phyloP scores from a whole-genome alignment of 2,888 invertebrate genomes.

The Sinodicranocentrus sp. region DNA sequence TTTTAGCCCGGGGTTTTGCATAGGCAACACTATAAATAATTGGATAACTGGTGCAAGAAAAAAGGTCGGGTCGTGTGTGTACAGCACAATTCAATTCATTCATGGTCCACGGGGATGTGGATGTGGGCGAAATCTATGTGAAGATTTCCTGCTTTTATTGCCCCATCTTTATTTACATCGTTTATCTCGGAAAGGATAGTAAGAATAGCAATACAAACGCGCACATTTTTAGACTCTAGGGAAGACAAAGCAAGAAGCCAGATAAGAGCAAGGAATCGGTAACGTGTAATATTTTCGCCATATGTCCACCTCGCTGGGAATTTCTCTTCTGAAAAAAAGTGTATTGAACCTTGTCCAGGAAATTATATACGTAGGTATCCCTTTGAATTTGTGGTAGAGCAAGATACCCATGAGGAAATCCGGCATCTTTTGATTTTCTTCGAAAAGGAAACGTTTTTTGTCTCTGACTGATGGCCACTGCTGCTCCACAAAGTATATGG shows the following conservation, averaged over 20 bases:
- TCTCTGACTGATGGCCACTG: slow-evolving; percentile 45
- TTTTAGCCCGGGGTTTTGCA: background rate
- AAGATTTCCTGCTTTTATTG: slow-evolving; percentile 39
- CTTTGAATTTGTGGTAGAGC: too few species aligned
- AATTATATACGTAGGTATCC: too few species aligned
- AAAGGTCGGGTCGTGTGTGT: background rate
- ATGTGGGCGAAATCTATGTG: slow-evolving; percentile 22
- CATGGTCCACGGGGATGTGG: background rate
- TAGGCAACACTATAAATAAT: slow-evolving; percentile 7
- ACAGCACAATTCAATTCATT: background rate
- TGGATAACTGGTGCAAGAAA: slow-evolving; percentile 12
- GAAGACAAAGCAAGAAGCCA: too few species aligned
- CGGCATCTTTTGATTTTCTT: too few species aligned
- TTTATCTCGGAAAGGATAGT: background rate
- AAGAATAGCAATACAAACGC: too few species aligned
- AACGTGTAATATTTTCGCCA: too few species aligned
- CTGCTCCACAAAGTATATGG: background rate
- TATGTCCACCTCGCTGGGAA: too few species aligned
- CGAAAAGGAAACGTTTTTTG: slow-evolving; percentile 37
- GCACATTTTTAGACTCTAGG: too few species aligned
- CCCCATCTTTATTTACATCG: slow-evolving; percentile 30
- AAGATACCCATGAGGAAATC: too few species aligned
- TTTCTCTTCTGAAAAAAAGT: too few species aligned
- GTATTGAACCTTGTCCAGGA: too few species aligned
- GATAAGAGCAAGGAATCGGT: too few species aligned